Evolutionary conservation across 2,113 vertebrate species (phyloP).

Genomic region (Baryphthengus martii): DNA sequence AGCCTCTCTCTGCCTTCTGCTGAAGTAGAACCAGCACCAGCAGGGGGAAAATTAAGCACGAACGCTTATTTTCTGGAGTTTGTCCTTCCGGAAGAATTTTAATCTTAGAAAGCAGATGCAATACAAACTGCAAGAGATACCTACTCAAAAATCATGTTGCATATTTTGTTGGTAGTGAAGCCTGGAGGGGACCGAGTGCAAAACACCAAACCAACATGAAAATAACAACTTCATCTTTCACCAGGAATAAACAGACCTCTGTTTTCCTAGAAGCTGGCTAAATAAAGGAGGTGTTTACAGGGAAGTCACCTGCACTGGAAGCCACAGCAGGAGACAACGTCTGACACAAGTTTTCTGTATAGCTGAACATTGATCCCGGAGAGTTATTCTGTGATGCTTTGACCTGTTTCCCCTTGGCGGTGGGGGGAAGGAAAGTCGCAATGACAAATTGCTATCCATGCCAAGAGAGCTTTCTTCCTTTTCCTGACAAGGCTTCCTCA

Average conservation of each 20-base stretch:
- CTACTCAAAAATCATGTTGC: background rate
- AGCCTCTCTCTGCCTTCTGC: background rate
- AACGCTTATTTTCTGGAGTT: background rate
- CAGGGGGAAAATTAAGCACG: background rate
- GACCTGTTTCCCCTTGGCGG: slow-evolving; percentile 67
- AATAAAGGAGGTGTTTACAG: slow-evolving; percentile 11
- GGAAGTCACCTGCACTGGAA: slow-evolving; percentile 46
- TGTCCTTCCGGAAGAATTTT: background rate
- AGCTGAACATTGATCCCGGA: slow-evolving; percentile 39
- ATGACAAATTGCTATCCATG: slow-evolving; percentile 71
- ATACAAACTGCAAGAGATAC: background rate
- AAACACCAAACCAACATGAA: slow-evolving; percentile 7
- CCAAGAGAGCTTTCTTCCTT: slow-evolving; percentile 74
- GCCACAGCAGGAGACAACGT: slow-evolving; percentile 28
- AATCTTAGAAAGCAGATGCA: background rate
- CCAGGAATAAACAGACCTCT: background rate
- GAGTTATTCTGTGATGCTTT: slow-evolving; percentile 56
- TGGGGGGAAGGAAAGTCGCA: slow-evolving; percentile 71
- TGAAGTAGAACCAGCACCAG: background rate
- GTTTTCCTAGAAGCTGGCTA: background rate
- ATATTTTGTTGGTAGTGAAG: background rate
- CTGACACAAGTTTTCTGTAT: slow-evolving; percentile 38
- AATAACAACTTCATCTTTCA: background rate
- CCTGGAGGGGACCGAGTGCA: background rate
- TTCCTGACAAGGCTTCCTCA: slow-evolving; percentile 78